These are phyloP conservation scores for Camponotus floridanus DNA, from an alignment of 1,140 invertebrate genomes.

Conservation along the genomic window DNA sequence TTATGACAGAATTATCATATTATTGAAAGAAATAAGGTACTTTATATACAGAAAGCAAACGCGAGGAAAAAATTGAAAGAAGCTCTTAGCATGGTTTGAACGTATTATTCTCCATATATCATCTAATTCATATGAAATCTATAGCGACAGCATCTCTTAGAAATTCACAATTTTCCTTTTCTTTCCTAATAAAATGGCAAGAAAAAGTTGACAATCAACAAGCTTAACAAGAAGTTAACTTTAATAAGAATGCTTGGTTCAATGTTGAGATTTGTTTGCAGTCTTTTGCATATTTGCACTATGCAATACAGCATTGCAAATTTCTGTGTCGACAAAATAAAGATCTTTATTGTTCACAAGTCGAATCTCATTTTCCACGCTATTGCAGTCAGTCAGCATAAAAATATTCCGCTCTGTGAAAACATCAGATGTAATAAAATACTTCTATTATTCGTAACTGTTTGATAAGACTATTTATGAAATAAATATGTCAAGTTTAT, in stretches of 20 bases:
- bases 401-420: conserved; percentile 19
- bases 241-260: conserved; percentile 30
- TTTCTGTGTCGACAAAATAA: conserved; percentile 31
- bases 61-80: neutral
- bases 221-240: conserved; percentile 39
- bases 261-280: conserved; percentile 19
- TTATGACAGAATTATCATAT: neutral
- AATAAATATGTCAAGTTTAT: neutral
- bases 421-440: conserved; percentile 1
- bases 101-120: neutral
- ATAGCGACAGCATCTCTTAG: neutral
- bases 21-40: neutral
- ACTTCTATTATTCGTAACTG: conserved; percentile 9
- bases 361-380: conserved; percentile 22
- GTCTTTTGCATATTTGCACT: conserved; percentile 18
- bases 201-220: conserved; percentile 18
- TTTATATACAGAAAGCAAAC: neutral
- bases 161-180: conserved; percentile 31
- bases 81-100: neutral
- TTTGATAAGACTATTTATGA: conserved; percentile 14
- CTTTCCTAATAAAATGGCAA: conserved; percentile 1
- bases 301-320: conserved; percentile 10
- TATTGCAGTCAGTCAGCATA: conserved; percentile 6
- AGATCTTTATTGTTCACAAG: conserved; percentile 37
- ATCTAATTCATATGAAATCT: conserved; percentile 15